Evolutionary conservation across 2,113 vertebrate species (phyloP), one percentile per base, ranked within the genome.

Genomic region (Phyllopteryx taeniolatus): DNA sequence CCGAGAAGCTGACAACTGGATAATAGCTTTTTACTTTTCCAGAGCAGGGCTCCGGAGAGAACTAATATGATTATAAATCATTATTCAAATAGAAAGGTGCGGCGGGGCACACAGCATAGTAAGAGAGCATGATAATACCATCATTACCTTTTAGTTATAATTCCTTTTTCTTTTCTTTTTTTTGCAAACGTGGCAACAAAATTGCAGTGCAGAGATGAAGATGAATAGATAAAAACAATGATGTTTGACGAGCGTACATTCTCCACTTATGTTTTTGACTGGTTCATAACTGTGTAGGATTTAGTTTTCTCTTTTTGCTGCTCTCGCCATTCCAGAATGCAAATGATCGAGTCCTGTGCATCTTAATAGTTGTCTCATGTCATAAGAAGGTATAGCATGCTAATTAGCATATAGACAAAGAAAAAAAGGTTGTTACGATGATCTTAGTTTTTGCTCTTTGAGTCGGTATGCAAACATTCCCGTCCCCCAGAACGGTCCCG

Each of bases 11-110:
- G 95, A 98, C 95, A 95, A 94, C 91, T 91, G 86, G 93, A 95
- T 97, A 97, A 96, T 96, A 95, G 95, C 94, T 95, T 95, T 94
- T 95, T 94, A 94, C 94, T 96, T 96, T 94, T 96, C 94, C 92
- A 94, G 94, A 95, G 94, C 93, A 93, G 94, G 93, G 92, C 91
- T 94, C 90, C 86, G 90, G 92, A 92, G 90, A 94, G 92, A 87
- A 82, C 95, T 96, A 96, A 95, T 95, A 93, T 93, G 93, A 96
- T 94, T 93, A 95, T 96, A 96, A 96, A 96, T 96, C 95, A 97
- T 96, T 96, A 98, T 95, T 96, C 93, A 95, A 95, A 96, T 95
- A 94, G 93, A 93, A 94, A 95, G 94, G 92, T 95, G 94, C 94
- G 90, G 91, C 91, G 90, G 91, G 51, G 76, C 66, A 79, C 78